These are phyloP conservation scores for Hypomecis atomaria DNA, from an alignment of 2,888 invertebrate species.

Conservation along the genomic window DNA sequence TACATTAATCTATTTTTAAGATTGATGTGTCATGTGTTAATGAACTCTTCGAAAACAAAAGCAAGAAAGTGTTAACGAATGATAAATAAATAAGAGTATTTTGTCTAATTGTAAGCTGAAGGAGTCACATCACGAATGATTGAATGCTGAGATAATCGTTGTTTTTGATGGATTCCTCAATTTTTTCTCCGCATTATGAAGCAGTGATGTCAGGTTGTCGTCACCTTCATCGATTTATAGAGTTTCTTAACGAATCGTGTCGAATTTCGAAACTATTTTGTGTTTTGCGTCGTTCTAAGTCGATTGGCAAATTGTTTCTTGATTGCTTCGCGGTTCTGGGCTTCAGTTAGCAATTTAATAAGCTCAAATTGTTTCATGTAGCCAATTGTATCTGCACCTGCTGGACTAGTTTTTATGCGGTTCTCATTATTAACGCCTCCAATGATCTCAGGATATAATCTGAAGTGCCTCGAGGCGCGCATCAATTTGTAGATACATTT, in stretches of 20 bases:
- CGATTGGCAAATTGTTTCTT: slow-evolving; percentile 40
- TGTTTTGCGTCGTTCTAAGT: slow-evolving; percentile 34
- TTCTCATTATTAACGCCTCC: slow-evolving; percentile 58
- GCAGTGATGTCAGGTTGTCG: slow-evolving; percentile 56
- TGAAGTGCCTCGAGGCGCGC: slow-evolving; percentile 50
- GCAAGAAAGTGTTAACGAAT: slow-evolving; percentile 2
- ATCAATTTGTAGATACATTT: slow-evolving; percentile 46
- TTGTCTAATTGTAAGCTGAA: slow-evolving; percentile 26
- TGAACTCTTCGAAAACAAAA: slow-evolving; percentile 15
- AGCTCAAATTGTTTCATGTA: slow-evolving; percentile 48
- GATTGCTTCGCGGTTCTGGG: slow-evolving; percentile 37
- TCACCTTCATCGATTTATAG: slow-evolving; percentile 42
- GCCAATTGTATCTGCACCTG: slow-evolving; percentile 55
- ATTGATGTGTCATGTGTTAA: slow-evolving; percentile 10
- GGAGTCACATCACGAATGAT: slow-evolving; percentile 53
- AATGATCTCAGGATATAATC: slow-evolving; percentile 55
- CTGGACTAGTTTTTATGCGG: slow-evolving; percentile 60
- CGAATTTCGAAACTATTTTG: slow-evolving; percentile 37
- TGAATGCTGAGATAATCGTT: slow-evolving; percentile 57
- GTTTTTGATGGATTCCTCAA: slow-evolving; percentile 50
- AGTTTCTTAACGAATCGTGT: slow-evolving; percentile 38
- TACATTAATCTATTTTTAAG: slow-evolving; percentile 19
- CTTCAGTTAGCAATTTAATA: slow-evolving; percentile 39
- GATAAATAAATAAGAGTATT: slow-evolving; percentile 9
- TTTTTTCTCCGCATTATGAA: slow-evolving; percentile 48